phyloP scores from a whole-genome alignment of 2,113 vertebrate species.

The Aptenodytes patagonicus region DNA sequence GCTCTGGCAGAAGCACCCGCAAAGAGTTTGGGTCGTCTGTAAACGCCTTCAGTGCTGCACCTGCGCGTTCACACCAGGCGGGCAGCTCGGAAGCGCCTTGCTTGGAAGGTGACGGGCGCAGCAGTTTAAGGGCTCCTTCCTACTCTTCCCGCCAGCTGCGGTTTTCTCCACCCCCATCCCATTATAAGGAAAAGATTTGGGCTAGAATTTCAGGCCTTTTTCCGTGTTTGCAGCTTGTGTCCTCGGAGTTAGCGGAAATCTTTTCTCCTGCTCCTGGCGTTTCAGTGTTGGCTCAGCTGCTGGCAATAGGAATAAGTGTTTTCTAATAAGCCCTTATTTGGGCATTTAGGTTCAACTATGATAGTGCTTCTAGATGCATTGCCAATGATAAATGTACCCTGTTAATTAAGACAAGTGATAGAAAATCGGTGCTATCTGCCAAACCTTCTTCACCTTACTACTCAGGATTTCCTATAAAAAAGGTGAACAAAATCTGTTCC shows the following conservation, averaged over 20 bases:
- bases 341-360: not conserved
- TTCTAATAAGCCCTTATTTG: not conserved
- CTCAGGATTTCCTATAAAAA: constrained; percentile 27
- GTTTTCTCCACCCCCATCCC: not conserved
- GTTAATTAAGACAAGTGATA: not conserved
- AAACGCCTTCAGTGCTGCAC: not conserved
- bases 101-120: not conserved
- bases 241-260: not conserved
- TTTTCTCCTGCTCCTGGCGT: not conserved
- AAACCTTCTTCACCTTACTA: not conserved
- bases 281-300: not conserved
- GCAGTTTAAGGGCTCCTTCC: not conserved
- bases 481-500: not conserved
- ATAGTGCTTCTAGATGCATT: not conserved
- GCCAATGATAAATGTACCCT: not conserved
- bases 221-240: not conserved
- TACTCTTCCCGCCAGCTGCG: not conserved
- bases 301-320: not conserved
- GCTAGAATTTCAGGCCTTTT: not conserved
- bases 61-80: not conserved
- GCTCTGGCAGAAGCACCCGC: not conserved
- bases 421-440: constrained; percentile 45
- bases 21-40: not conserved
- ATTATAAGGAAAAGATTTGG: not conserved
- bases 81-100: not conserved